Evolutionary conservation across 2,113 vertebrate genomes (phyloP).

Genomic region (Heterotis niloticus): DNA sequence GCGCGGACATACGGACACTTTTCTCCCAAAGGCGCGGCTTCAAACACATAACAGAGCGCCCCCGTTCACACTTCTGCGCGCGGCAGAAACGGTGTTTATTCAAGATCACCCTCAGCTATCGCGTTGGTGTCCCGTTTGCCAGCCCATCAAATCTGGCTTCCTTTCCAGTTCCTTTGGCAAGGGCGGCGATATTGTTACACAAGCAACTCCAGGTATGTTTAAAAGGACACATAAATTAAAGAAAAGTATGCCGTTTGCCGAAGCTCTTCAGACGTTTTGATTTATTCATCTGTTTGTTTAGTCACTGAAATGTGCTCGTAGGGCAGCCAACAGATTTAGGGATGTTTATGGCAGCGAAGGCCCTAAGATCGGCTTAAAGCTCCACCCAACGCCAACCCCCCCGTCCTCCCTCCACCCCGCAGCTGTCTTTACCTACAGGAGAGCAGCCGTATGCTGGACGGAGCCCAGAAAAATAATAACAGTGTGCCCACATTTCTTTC

Average conservation of each 20-base stretch:
- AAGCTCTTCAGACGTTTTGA: slow-evolving; percentile 29
- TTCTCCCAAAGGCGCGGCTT: not conserved
- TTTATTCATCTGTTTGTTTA: slow-evolving; percentile 32
- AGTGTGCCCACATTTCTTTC: slow-evolving; percentile 33
- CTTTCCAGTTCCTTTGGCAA: slow-evolving; percentile 17
- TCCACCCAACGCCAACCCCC: slow-evolving; percentile 23
- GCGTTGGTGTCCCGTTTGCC: slow-evolving; percentile 31
- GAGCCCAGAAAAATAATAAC: slow-evolving; percentile 43
- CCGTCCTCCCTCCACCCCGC: slow-evolving; percentile 16
- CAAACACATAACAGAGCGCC: not conserved
- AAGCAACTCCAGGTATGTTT: not conserved
- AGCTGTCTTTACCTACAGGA: slow-evolving; percentile 32
- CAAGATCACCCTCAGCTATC: not conserved
- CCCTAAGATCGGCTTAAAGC: not conserved
- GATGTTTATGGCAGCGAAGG: slow-evolving; percentile 31
- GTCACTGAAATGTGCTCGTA: slow-evolving; percentile 5
- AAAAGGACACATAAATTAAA: not conserved
- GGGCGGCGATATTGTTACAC: slow-evolving; percentile 22
- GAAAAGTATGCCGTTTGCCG: slow-evolving; percentile 48
- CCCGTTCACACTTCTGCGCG: not conserved
- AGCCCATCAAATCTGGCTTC: slow-evolving; percentile 17
- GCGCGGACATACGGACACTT: not conserved
- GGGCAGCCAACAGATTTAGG: slow-evolving; percentile 24
- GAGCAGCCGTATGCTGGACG: slow-evolving; percentile 44
- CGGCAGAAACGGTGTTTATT: not conserved